phyloP scores from a whole-genome alignment of 2,113 vertebrate species.

The Psilopsiagon aurifrons region DNA sequence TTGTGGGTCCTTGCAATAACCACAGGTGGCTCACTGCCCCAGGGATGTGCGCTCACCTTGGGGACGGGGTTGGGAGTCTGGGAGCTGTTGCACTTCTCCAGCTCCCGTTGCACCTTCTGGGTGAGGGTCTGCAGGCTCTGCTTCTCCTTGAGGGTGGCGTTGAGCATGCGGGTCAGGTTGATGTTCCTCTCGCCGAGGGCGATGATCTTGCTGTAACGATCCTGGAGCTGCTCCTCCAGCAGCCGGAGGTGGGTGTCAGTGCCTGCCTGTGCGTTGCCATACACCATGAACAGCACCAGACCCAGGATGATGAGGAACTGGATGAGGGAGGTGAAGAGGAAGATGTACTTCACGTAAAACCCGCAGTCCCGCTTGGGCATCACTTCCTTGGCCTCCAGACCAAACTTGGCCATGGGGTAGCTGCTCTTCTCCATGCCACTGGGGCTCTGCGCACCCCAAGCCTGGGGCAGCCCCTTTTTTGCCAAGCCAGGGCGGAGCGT shows the following conservation, averaged over 20 bases:
- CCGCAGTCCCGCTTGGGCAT: slow-evolving; percentile 69
- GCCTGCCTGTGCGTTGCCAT: slow-evolving; percentile 83
- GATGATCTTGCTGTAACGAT: slow-evolving; percentile 58
- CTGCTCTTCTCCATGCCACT: slow-evolving; percentile 80
- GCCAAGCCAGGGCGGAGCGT: background rate
- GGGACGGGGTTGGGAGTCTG: background rate
- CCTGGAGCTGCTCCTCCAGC: slow-evolving; percentile 73
- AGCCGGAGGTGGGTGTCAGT: slow-evolving; percentile 80
- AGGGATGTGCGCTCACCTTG: background rate
- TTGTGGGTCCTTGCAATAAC: background rate
- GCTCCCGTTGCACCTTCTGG: background rate
- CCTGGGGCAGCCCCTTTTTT: background rate
- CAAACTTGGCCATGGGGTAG: slow-evolving; percentile 79
- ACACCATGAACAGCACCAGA: slow-evolving; percentile 93
- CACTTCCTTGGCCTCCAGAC: slow-evolving; percentile 71
- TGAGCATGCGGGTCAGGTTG: slow-evolving; percentile 74
- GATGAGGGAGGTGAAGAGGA: slow-evolving; percentile 91
- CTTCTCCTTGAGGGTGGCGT: slow-evolving; percentile 44
- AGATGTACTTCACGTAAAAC: slow-evolving; percentile 86
- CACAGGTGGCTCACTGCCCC: accelerated
- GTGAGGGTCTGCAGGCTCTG: background rate
- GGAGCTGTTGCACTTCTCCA: slow-evolving; percentile 69
- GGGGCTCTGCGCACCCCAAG: background rate
- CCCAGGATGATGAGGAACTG: slow-evolving; percentile 93
- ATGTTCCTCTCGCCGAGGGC: slow-evolving; percentile 56